A percentile compares a stretch with the other conserved stretches of the same genome.
Evolutionary conservation across 2,113 vertebrate species (phyloP).

Genomic region (Psophia crepitans): DNA sequence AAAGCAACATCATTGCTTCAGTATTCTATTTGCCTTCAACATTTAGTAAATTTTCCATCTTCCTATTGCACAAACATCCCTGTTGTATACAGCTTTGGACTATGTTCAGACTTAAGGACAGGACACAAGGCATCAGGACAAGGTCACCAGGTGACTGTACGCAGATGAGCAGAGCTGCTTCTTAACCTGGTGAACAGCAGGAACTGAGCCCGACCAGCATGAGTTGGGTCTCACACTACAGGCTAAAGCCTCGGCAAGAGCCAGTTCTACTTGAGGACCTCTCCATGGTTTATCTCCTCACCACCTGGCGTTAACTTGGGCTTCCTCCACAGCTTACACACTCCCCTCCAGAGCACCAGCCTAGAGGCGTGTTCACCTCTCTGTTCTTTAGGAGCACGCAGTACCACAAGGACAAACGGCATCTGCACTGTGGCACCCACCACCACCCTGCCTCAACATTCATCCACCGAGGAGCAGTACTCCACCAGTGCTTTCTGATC

Average conservation of each 20-base stretch:
- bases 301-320: background rate
- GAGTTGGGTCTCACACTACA: background rate
- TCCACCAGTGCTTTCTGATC: background rate
- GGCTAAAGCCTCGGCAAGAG: background rate
- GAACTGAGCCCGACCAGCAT: background rate
- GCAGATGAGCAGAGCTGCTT: rapidly evolving
- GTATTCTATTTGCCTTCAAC: background rate
- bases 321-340: background rate
- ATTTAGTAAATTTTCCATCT: background rate
- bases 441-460: background rate
- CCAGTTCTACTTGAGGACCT: background rate
- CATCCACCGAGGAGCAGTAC: background rate
- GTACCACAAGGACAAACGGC: too few species aligned
- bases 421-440: rapidly evolving
- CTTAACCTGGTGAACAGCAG: background rate
- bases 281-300: rapidly evolving
- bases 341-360: background rate
- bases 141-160: background rate
- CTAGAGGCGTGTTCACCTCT: rapidly evolving
- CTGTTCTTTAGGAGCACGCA: background rate
- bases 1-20: background rate
- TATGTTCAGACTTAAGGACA: background rate
- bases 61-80: background rate
- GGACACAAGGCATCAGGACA: background rate
- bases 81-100: background rate